These are phyloP conservation scores for Trogon melanurus DNA, from an alignment of 2,113 vertebrate genomes.

Conservation along the genomic window DNA sequence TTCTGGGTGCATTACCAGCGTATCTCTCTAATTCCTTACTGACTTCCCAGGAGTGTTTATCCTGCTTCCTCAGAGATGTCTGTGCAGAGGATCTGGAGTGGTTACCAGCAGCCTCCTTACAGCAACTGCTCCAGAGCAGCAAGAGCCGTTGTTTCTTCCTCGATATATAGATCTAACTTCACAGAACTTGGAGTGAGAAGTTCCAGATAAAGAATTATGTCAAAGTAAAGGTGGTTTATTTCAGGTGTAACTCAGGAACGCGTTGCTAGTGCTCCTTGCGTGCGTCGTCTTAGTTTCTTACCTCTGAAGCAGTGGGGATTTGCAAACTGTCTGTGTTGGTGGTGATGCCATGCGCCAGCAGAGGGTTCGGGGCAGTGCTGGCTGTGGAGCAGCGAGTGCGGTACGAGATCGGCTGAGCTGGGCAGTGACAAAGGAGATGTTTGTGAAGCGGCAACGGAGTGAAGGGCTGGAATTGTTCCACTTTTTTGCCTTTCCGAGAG, in stretches of 20 bases:
- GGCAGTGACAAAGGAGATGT: background rate
- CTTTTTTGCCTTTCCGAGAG: background rate
- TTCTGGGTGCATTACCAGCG: background rate
- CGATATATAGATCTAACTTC: background rate
- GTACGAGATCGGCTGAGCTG: background rate
- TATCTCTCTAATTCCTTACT: background rate
- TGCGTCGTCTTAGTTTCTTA: background rate
- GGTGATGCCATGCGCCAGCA: background rate
- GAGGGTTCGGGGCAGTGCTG: background rate
- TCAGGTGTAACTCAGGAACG: background rate
- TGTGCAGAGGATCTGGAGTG: background rate
- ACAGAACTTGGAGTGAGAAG: background rate
- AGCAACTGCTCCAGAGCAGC: background rate
- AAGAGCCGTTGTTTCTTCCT: background rate
- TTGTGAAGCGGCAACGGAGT: background rate
- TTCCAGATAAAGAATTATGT: background rate
- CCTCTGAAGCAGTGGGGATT: background rate
- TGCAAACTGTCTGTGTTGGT: background rate
- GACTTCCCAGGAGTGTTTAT: background rate
- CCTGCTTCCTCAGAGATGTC: background rate
- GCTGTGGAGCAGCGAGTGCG: background rate
- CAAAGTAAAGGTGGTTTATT: background rate
- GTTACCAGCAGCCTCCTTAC: background rate
- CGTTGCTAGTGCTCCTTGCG: background rate
- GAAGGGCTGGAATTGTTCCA: background rate